These are phyloP conservation scores for Tragulus kanchil DNA, from an alignment of 2,113 vertebrate genomes.

Conservation along the genomic window DNA sequence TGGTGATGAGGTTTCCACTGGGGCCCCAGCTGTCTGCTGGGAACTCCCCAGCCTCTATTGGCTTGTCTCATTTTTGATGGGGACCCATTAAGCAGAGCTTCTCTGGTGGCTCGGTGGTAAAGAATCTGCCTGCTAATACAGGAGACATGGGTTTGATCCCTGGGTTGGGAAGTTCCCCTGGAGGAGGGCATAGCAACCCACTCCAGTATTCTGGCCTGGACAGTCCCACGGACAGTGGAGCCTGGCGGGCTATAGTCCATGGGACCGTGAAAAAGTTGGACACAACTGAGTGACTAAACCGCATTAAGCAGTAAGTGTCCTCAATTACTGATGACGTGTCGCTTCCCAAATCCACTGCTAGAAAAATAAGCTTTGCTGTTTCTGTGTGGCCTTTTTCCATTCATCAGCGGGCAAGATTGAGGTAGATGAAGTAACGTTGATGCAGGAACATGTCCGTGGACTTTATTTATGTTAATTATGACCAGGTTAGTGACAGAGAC, in stretches of 20 bases:
- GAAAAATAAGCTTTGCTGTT: neutral
- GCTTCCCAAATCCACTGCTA: neutral
- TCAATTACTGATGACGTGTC: neutral
- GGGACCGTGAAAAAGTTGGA: neutral
- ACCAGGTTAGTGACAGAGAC: neutral
- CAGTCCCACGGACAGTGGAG: neutral
- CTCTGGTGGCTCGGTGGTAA: neutral
- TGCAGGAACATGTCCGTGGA: no score
- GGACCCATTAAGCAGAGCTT: neutral
- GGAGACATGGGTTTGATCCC: neutral
- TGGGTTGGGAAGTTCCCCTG: neutral
- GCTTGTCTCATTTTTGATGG: neutral
- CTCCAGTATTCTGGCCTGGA: neutral
- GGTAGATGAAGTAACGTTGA: neutral
- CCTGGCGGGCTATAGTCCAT: neutral
- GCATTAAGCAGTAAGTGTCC: neutral
- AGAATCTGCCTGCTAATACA: neutral
- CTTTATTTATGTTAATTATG: no score
- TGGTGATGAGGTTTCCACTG: neutral
- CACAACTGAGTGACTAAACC: neutral
- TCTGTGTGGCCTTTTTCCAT: neutral
- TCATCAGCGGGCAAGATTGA: neutral
- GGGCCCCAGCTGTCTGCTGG: accelerated
- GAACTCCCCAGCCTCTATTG: no score
- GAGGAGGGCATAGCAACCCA: neutral